Base-by-base conservation (phyloP, 2,888 invertebrate species). In the Zaprionus bogoriensis region DNA sequence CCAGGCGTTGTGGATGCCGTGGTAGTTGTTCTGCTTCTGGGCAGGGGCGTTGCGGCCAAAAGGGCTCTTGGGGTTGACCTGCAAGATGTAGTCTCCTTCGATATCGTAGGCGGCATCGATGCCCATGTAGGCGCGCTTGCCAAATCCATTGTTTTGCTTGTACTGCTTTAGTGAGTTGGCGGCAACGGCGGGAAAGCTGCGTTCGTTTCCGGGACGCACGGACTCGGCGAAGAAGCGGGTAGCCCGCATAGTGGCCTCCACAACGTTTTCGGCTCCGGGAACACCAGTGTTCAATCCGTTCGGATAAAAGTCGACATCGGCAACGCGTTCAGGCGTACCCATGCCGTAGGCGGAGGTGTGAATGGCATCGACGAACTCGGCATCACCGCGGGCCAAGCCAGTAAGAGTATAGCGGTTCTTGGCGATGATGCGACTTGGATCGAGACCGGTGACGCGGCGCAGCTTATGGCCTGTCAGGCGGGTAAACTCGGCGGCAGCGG, bases 291-390 rank as follows among this genome's bases (percentile, higher is more conserved):
- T 55, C 4, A 87, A 87, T 28, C 89, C 90, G 55, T 90, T 90
- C 39, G 90, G 90, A 55, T 81, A 91, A 80, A 90, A 91, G 53
- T 91, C 91, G 46, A 85, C 86, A 74, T 91, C 88, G 55, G 85
- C 91, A 12, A 76, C 65, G 3, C 88, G 82, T 7, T 61, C 51
- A 4, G 54, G 30, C n/a, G 80, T 88, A 25, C 89, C 89, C 79
- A 88, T 83, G 28, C 90, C 88, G 25, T 80, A 84, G 39, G 77
- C 82, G 1, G 90, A 88, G 6, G 90, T 85, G 58, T 90, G 91
- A 45, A 90, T 90, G 62, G 77, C 90, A 68, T 90, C 91, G 25
- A 91, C 89, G 27, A 90, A 89, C 27, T 89, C 85, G 9, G 91
- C 90, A 77, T 89, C 89, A 32, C 90, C 91, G 39, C 90, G 89